Base-by-base conservation (phyloP, 2,888 invertebrate genomes). In the Neoascia interrupta region DNA sequence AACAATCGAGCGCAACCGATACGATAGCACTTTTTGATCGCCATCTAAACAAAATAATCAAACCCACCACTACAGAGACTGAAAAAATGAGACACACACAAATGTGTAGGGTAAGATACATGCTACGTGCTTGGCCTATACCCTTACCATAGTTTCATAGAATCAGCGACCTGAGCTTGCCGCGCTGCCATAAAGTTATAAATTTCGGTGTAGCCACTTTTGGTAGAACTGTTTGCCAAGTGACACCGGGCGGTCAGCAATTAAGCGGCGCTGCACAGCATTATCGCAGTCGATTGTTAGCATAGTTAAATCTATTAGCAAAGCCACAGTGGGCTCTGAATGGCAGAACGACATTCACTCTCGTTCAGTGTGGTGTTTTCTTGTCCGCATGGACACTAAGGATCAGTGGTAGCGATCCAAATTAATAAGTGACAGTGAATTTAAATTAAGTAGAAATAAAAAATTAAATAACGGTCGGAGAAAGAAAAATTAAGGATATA, bases 201-300 rank as follows among this genome's bases (percentile, higher is more conserved):
- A 86, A 86, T 85, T 86, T 85, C 84, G 85, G 83, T 84, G 86
- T 83, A 84, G 82, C 81, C 83, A 82, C 83, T 83, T 84, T 82
- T 82, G 83, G 84, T 82, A 83, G 83, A 86, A 85, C 85, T 87
- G 86, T 86, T 84, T 83, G 84, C 83, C 81, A 82, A 83, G 82
- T 81, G 84, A 83, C 83, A 84, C 83, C 84, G 84, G 82, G 79
- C 82, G 82, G 84, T 83, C 74, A 58, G 82, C 82, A 83, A 61
- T 51, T 45, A 75, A 68, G 54, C 39, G 39, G 64, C 54, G 10
- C n/a, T n/a, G 8, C 8, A 49, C 15, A 10, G n/a, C 26, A 56
- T 21, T 69, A 54, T 43, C 39, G 60, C 51, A 5, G 49, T 63
- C 34, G 54, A 56, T 39, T 36, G 70, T 53, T 16, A 21, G 37